These are phyloP conservation scores for Maccullochella peelii DNA, from an alignment of 2,113 vertebrate species.

Conservation along the genomic window DNA sequence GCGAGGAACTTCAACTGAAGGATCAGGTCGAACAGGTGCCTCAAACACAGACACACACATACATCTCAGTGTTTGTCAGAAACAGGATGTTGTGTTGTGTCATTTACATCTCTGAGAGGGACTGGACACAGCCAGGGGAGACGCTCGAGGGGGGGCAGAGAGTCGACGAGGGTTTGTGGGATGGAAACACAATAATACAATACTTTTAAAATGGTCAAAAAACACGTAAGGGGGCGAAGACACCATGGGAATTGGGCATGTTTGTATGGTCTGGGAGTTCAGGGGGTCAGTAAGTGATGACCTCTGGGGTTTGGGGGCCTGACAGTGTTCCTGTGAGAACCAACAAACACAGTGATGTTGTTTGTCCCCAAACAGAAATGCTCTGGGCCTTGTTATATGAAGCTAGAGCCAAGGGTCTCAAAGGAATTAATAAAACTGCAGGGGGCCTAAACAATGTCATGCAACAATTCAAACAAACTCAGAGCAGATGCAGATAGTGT, in stretches of 20 bases:
- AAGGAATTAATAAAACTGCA: slow-evolving; percentile 49
- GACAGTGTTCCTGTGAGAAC: slow-evolving; percentile 70
- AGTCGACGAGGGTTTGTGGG: background rate
- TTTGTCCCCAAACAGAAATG: slow-evolving; percentile 47
- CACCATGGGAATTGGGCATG: slow-evolving; percentile 51
- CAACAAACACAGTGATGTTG: slow-evolving; percentile 53
- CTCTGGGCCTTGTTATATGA: slow-evolving; percentile 10
- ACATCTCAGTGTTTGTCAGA: background rate
- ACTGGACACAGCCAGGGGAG: background rate
- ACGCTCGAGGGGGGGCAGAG: background rate
- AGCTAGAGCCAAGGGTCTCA: slow-evolving; percentile 16
- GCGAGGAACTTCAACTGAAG: background rate
- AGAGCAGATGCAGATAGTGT: slow-evolving; percentile 30
- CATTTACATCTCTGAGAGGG: background rate
- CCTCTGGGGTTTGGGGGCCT: slow-evolving; percentile 50
- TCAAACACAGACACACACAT: background rate
- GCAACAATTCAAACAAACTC: slow-evolving; percentile 63
- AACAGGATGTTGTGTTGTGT: background rate
- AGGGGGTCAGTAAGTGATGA: slow-evolving; percentile 48
- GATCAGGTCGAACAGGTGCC: background rate
- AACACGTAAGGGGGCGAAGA: slow-evolving; percentile 10
- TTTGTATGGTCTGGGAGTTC: slow-evolving; percentile 38
- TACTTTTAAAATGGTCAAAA: slow-evolving; percentile 36
- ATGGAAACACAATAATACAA: slow-evolving; percentile 21
- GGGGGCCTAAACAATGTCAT: slow-evolving; percentile 59